Evolutionary conservation across 2,888 invertebrate genomes (phyloP).

Genomic region (Platypus cylindrus): DNA sequence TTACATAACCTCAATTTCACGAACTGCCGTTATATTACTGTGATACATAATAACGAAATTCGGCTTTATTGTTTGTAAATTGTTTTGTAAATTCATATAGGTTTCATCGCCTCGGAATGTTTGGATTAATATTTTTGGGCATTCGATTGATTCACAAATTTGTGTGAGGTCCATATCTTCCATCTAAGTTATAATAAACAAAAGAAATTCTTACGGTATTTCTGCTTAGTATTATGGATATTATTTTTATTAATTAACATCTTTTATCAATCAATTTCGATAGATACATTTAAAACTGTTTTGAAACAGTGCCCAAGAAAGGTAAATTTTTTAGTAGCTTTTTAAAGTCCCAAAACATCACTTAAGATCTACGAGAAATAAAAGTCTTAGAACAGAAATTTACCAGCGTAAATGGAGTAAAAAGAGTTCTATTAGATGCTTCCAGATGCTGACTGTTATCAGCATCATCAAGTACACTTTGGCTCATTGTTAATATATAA

Average conservation of each 20-base stretch:
- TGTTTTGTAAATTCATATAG: constrained; percentile 56
- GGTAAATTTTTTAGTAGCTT: no score
- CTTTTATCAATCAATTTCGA: no score
- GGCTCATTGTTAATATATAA: constrained; percentile 59
- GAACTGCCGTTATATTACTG: constrained; percentile 70
- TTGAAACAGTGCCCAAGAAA: no score
- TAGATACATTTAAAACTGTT: no score
- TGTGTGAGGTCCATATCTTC: constrained; percentile 56
- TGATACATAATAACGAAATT: constrained; percentile 83
- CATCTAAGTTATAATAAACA: constrained; percentile 45
- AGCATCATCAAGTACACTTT: constrained; percentile 29
- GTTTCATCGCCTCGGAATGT: constrained; percentile 65
- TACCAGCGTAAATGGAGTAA: constrained; percentile 54
- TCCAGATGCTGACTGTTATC: constrained; percentile 9
- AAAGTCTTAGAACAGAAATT: constrained; percentile 5
- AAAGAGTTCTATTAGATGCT: constrained; percentile 25
- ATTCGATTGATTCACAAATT: constrained; percentile 40
- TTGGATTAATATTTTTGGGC: constrained; percentile 60
- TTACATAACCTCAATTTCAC: constrained; percentile 73
- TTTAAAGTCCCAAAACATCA: no score
- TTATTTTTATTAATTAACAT: no score
- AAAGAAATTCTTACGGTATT: no score
- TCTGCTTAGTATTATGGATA: no score
- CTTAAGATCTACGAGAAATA: constrained; percentile 16
- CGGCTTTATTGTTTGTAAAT: constrained; percentile 56